A percentile compares a stretch with the other conserved stretches of the same genome.
Conservation (phyloP, 2,113 vertebrate species). For the Castor canadensis region DNA sequence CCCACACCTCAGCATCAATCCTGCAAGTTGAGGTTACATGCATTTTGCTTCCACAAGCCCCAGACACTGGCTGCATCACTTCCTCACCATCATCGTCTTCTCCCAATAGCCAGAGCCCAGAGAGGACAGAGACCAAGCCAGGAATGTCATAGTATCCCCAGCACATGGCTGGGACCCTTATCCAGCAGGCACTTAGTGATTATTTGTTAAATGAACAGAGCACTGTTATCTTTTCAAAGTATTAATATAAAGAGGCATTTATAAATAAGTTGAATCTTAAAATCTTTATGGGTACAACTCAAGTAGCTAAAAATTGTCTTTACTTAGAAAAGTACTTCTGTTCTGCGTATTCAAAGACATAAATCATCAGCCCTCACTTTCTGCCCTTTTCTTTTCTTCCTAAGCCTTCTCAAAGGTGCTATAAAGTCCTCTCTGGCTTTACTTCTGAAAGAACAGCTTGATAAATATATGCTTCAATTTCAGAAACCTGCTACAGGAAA, state of each 20-base stretch:
- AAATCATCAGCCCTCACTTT: neutral
- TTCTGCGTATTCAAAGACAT: neutral
- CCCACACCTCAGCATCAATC: too few species aligned
- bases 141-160: neutral
- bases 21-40: neutral
- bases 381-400: neutral
- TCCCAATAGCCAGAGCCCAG: neutral
- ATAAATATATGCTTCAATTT: neutral
- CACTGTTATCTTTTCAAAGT: neutral
- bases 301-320: neutral
- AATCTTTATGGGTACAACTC: neutral
- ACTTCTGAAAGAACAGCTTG: neutral
- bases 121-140: neutral
- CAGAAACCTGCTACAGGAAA: neutral
- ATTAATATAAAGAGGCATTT: neutral
- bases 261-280: neutral
- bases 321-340: neutral
- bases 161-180: neutral
- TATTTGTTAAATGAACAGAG: neutral
- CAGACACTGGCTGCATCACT: too few species aligned
- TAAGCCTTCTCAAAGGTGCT: neutral
- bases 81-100: neutral
- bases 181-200: neutral
- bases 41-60: neutral
- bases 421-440: neutral